Conservation (phyloP, 1,140 invertebrate genomes). For the Mya arenaria region DNA sequence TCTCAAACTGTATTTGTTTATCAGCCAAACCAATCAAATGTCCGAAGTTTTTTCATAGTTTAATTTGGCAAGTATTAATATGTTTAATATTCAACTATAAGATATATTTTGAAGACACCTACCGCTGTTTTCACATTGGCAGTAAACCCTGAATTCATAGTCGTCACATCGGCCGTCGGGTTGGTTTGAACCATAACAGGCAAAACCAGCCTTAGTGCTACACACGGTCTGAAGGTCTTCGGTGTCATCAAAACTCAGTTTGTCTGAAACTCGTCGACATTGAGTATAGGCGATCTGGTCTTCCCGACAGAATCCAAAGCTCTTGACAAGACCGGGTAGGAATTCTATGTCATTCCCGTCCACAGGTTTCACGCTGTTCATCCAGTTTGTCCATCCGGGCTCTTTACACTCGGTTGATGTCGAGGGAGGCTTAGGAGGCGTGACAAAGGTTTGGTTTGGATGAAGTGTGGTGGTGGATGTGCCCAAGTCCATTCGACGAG, state of each 20-base stretch:
- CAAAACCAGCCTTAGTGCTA: slow-evolving; percentile 54
- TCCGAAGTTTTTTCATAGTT: no score
- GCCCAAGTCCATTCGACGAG: not conserved
- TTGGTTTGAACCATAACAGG: slow-evolving; percentile 55
- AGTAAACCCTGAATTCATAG: slow-evolving; percentile 65
- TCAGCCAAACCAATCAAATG: no score
- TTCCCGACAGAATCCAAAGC: slow-evolving; percentile 48
- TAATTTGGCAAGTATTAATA: no score
- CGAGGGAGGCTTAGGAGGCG: not conserved
- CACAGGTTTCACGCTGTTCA: slow-evolving; percentile 83
- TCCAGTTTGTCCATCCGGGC: slow-evolving; percentile 89
- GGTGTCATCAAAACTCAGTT: slow-evolving; percentile 28
- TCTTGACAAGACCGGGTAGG: slow-evolving; percentile 62
- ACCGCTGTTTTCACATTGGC: slow-evolving; percentile 40
- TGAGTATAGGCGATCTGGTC: slow-evolving; percentile 46
- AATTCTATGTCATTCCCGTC: slow-evolving; percentile 61
- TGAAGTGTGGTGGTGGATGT: not conserved
- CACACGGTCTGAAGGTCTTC: slow-evolving; percentile 48
- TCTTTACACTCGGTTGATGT: slow-evolving; percentile 80
- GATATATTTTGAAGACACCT: not conserved
- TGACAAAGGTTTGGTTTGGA: not conserved
- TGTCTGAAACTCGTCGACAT: slow-evolving; percentile 45
- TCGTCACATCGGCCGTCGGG: slow-evolving; percentile 43
- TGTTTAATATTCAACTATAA: not conserved
- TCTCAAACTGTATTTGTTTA: no score